Conservation (phyloP, 2,888 invertebrate species). For the Rotaria socialis region DNA sequence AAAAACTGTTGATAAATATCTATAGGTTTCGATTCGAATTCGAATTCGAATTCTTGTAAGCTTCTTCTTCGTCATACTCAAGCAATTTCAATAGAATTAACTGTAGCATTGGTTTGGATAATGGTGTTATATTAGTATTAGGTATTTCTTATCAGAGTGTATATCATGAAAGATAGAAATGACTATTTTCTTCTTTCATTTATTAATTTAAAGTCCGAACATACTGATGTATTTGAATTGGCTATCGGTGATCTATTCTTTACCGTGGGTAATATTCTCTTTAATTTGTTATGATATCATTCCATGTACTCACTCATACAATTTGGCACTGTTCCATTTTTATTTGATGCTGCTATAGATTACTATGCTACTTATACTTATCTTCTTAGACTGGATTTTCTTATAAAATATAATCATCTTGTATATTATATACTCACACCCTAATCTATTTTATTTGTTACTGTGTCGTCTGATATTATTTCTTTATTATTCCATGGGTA, state of each 20-base stretch:
- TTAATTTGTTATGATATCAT: slow-evolving; percentile 85
- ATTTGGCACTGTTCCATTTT: slow-evolving; percentile 92
- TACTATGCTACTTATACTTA: slow-evolving; percentile 74
- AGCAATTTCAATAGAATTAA: slow-evolving; percentile 48
- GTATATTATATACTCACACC: too few relatives aligned
- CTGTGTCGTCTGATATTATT: background rate
- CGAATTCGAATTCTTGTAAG: slow-evolving; percentile 50
- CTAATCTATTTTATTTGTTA: too few relatives aligned
- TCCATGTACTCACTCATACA: slow-evolving; percentile 82
- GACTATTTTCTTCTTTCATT: background rate
- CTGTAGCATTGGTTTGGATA: slow-evolving; percentile 68
- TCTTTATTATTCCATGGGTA: too few relatives aligned
- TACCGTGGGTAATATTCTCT: slow-evolving; percentile 81
- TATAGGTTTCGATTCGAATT: background rate
- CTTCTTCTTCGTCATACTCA: slow-evolving; percentile 52
- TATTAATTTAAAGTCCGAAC: slow-evolving; percentile 66
- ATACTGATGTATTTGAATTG: slow-evolving; percentile 77
- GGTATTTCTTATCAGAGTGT: slow-evolving; percentile 89
- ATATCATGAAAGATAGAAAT: slow-evolving; percentile 74
- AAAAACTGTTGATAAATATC: slow-evolving; percentile 47
- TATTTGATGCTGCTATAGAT: slow-evolving; percentile 78
- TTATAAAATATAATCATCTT: background rate
- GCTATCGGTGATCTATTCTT: slow-evolving; percentile 81
- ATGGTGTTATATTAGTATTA: slow-evolving; percentile 75
- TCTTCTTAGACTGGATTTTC: slow-evolving; percentile 1